phyloP scores from a whole-genome alignment of 2,113 vertebrate genomes.

The cattle (Bos taurus) region ARS-UCD2.0 NC_037335.1:102626001-102626500 shows the following conservation, averaged over 20 bases:
- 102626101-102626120: not conserved
- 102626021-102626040: not conserved
- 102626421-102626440: not conserved
- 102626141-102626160: not conserved
- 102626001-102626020: not conserved
- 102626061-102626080: not conserved
- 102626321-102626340: not conserved
- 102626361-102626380: not conserved
- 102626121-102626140: not conserved
- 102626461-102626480: not conserved
- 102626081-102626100: not conserved
- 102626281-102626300: not conserved
- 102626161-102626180: not conserved
- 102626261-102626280: not conserved
- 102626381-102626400: not conserved
- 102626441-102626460: not conserved
- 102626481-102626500: not conserved
- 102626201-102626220: not conserved
- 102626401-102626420: not conserved
- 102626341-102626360: not conserved
- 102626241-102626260: not conserved
- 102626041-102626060: not conserved
- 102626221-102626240: not conserved
- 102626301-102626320: not conserved
- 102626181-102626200: not conserved